Evolutionary conservation across 1,140 invertebrate genomes (phyloP).

Genomic region (Bombus waltoni): DNA sequence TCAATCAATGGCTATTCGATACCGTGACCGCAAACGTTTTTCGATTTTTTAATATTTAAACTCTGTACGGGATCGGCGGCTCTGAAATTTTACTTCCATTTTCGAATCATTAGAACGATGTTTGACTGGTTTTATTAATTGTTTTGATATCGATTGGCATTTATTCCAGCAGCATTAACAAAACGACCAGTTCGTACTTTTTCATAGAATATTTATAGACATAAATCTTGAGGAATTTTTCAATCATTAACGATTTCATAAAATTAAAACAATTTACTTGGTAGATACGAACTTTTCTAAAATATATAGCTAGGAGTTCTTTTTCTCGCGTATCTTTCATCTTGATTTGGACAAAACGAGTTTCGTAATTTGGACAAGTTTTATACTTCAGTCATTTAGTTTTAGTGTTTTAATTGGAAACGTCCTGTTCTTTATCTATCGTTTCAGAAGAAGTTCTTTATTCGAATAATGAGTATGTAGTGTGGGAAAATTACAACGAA

Average conservation of each 20-base stretch:
- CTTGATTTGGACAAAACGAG: too few species aligned
- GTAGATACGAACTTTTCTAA: too few species aligned
- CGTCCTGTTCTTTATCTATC: neutral
- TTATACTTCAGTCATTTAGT: neutral
- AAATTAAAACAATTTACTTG: fast-evolving
- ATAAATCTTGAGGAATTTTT: neutral
- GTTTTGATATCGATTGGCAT: too few species aligned
- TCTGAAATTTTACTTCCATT: too few species aligned
- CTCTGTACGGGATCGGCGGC: too few species aligned
- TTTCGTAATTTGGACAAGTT: neutral
- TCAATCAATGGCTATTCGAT: constrained; percentile 14
- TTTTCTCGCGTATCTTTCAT: too few species aligned
- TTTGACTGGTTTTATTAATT: too few species aligned
- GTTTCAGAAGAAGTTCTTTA: neutral
- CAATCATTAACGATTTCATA: neutral
- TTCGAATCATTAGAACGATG: too few species aligned
- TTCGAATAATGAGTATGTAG: neutral
- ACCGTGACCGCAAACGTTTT: constrained; percentile 11
- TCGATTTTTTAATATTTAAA: neutral
- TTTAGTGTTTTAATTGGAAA: fast-evolving
- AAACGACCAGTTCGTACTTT: neutral
- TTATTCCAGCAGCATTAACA: too few species aligned
- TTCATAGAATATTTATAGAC: neutral
- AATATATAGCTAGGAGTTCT: too few species aligned
- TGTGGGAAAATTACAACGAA: neutral